Evolutionary conservation across 2,797 vertebrate genomes (phyloP).

Genomic region (Protosalanx chinensis): DNA sequence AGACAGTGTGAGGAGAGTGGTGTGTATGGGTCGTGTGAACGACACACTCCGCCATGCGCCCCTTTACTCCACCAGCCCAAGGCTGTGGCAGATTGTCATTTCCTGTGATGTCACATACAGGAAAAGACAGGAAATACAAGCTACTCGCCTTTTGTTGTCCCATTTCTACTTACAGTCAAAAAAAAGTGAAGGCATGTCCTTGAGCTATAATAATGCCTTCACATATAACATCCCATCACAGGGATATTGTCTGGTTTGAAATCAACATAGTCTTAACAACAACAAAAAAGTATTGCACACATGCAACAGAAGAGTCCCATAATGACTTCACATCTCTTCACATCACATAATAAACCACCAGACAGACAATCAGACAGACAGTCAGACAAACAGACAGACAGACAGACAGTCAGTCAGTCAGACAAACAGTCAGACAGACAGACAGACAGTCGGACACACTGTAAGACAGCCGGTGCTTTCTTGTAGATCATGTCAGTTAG

Average conservation of each 20-base stretch:
- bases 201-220: neutral
- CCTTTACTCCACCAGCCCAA: constrained; percentile 1
- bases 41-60: neutral
- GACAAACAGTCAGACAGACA: too few species aligned
- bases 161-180: neutral
- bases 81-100: constrained; percentile 11
- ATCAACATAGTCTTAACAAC: neutral
- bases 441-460: neutral
- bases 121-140: neutral
- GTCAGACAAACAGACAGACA: neutral
- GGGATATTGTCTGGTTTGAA: neutral
- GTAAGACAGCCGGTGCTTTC: neutral
- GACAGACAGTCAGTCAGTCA: neutral
- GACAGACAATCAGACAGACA: neutral
- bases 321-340: too few species aligned
- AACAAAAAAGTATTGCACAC: neutral
- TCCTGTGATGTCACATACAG: constrained; percentile 11
- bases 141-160: neutral
- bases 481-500: constrained; percentile 30
- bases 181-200: too few species aligned
- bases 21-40: neutral
- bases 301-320: too few species aligned
- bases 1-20: neutral
- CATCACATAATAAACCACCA: too few species aligned
- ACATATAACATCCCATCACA: neutral